A percentile compares a stretch with the other conserved stretches of the same genome.
These are phyloP conservation scores for Norana najaformis DNA, from an alignment of 2,888 invertebrate species.

Conservation along the genomic window DNA sequence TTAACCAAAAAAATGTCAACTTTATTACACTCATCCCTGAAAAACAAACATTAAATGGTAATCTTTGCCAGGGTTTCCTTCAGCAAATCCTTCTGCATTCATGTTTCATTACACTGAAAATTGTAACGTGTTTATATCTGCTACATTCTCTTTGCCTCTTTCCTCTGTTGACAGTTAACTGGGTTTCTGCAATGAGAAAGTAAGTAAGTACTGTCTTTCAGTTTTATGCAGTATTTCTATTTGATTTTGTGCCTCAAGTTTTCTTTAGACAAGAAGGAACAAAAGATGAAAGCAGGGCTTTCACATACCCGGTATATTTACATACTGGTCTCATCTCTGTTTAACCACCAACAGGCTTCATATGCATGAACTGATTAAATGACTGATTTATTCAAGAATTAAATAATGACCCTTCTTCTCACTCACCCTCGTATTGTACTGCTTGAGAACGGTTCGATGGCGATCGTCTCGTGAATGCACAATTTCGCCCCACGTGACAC, in stretches of 20 bases:
- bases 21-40: not conserved
- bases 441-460: not conserved
- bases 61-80: no score
- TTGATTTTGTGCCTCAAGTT: not conserved
- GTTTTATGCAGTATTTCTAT: not conserved
- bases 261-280: not conserved
- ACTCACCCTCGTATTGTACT: conserved; percentile 21
- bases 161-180: no score
- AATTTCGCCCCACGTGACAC: not conserved
- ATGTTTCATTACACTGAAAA: no score
- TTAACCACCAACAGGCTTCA: not conserved
- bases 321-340: not conserved
- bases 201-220: no score
- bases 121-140: no score
- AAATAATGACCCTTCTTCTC: not conserved
- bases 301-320: no score
- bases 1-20: not conserved
- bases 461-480: not conserved
- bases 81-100: no score
- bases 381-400: no score
- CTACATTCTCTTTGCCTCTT: no score
- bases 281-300: not conserved
- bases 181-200: no score
- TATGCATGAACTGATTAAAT: not conserved
- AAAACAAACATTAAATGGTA: not conserved